These are phyloP conservation scores for Desmodus rotundus DNA, from an alignment of 2,113 vertebrate species.

Conservation along the genomic window DNA sequence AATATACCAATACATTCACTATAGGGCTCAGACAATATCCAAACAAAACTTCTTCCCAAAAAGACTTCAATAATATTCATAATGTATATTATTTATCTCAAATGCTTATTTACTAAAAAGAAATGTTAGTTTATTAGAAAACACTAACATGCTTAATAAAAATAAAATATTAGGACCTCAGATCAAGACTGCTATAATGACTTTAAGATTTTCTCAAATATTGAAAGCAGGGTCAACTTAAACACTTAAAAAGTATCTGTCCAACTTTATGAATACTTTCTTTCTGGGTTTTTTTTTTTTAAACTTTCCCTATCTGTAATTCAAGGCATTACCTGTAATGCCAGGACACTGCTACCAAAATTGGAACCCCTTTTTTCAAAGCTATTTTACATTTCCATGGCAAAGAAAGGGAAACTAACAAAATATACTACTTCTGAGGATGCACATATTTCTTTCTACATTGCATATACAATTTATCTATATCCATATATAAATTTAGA, in stretches of 20 bases:
- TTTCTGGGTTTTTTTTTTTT: neutral
- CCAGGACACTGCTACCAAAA: neutral
- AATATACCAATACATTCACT: neutral
- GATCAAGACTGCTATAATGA: neutral
- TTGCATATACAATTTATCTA: neutral
- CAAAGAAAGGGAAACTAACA: neutral
- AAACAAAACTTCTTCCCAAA: neutral
- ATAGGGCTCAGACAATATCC: neutral
- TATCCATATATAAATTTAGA: neutral
- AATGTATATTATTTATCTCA: neutral
- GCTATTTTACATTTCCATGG: neutral
- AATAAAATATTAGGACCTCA: neutral
- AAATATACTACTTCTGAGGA: neutral
- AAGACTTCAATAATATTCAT: neutral
- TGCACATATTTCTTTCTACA: neutral
- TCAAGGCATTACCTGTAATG: neutral
- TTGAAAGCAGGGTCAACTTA: neutral
- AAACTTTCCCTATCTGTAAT: neutral
- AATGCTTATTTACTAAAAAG: neutral
- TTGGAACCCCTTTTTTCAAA: neutral
- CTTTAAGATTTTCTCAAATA: neutral
- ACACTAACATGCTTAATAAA: neutral
- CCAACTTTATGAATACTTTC: neutral
- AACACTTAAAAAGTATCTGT: neutral
- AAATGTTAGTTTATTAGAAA: neutral